A percentile compares a stretch with the other conserved stretches of the same genome.
Evolutionary conservation across 2,888 invertebrate species (phyloP).

Genomic region (Euproctis similis): DNA sequence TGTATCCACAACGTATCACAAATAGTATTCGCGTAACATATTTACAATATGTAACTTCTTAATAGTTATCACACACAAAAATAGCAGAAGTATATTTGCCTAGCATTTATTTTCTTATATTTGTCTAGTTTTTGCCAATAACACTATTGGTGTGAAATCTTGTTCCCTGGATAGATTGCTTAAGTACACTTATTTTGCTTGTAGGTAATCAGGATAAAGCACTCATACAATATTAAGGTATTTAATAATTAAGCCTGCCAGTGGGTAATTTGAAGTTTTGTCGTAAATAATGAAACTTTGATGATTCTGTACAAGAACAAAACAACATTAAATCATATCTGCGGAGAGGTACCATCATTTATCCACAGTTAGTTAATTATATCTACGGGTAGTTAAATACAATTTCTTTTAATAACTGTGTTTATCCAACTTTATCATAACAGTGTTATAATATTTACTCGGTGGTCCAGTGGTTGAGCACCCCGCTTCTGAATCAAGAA

Average conservation of each 20-base stretch:
- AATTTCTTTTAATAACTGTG: slow-evolving; percentile 1
- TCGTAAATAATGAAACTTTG: slow-evolving; percentile 44
- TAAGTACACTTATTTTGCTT: background rate
- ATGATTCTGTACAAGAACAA: slow-evolving; percentile 38
- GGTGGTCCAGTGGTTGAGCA: too few species aligned
- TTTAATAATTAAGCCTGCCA: slow-evolving; percentile 19
- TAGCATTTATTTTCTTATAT: background rate
- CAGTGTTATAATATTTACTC: too few species aligned
- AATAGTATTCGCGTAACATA: too few species aligned
- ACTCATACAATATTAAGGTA: too few species aligned
- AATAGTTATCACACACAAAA: too few species aligned
- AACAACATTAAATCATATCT: slow-evolving; percentile 43
- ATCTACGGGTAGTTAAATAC: slow-evolving; percentile 1
- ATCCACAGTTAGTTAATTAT: slow-evolving; percentile 13
- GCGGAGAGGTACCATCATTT: slow-evolving; percentile 14
- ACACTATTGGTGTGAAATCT: background rate
- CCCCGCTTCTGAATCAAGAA: too few species aligned
- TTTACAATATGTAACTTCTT: too few species aligned
- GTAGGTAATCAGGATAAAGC: background rate
- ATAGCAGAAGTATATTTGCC: too few species aligned
- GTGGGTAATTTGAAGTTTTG: slow-evolving; percentile 30
- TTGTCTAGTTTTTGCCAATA: background rate
- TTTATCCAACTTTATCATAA: too few species aligned
- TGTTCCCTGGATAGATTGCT: background rate
- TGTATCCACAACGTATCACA: too few species aligned